These are phyloP conservation scores for Lasioglossum marginatum DNA, from an alignment of 2,888 invertebrate genomes.

Conservation along the genomic window DNA sequence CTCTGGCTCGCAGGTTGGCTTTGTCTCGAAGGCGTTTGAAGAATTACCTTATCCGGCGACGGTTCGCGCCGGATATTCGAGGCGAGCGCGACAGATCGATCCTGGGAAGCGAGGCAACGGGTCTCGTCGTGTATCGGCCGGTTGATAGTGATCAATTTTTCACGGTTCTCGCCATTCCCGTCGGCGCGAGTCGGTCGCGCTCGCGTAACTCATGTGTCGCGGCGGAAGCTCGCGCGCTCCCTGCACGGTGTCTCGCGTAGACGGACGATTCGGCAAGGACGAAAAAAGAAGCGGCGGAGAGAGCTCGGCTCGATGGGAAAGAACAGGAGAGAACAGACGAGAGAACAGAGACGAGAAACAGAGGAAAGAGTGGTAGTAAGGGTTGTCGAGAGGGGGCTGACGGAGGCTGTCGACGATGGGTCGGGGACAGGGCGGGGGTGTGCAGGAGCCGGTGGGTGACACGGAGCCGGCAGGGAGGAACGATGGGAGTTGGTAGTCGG, in stretches of 20 bases:
- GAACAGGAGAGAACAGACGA: not conserved
- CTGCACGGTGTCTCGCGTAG: not conserved
- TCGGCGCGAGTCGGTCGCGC: slow-evolving; percentile 1
- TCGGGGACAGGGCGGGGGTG: slow-evolving; percentile 28
- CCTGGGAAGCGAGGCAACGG: not conserved
- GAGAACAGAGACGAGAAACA: not conserved
- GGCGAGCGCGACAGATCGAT: slow-evolving; percentile 40
- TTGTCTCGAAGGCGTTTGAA: slow-evolving; percentile 28
- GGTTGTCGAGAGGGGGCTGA: slow-evolving; percentile 52
- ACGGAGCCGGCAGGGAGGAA: slow-evolving; percentile 17
- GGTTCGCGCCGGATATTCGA: slow-evolving; percentile 6
- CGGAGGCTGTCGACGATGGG: slow-evolving; percentile 49
- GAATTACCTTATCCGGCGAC: slow-evolving; percentile 11
- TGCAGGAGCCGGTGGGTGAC: slow-evolving; percentile 23
- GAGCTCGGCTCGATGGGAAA: not conserved
- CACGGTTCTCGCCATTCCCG: slow-evolving; percentile 31
- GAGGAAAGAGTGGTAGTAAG: slow-evolving; percentile 37
- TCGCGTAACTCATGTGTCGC: slow-evolving; percentile 46
- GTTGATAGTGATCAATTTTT: slow-evolving; percentile 59
- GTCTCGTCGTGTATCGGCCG: not conserved
- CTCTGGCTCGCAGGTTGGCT: not conserved
- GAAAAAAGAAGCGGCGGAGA: slow-evolving; percentile 13
- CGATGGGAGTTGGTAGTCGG: slow-evolving; percentile 20
- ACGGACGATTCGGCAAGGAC: slow-evolving; percentile 40
- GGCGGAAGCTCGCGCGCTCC: slow-evolving; percentile 31